Percentiles rank a stretch among this genome's conserved stretches.
Evolutionary conservation across 2,888 invertebrate species (phyloP).

Genomic region (Phasia obesa): DNA sequence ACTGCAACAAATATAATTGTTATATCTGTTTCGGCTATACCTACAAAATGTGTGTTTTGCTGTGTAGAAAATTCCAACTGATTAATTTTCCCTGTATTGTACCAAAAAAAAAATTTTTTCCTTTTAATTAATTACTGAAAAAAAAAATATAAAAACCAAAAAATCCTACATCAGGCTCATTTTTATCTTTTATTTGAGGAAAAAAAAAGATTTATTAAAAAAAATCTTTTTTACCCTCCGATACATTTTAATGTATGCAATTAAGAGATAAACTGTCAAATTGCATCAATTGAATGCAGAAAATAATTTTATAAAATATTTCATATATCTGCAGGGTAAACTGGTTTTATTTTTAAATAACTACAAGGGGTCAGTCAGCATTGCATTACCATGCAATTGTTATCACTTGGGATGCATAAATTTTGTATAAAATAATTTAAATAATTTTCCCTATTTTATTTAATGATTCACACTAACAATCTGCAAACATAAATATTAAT

Average conservation of each 20-base stretch:
- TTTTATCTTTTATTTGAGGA: too few species aligned
- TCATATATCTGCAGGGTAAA: conserved; percentile 24
- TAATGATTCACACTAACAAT: conserved; percentile 34
- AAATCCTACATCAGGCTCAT: too few species aligned
- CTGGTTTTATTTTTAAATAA: conserved; percentile 27
- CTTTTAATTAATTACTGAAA: too few species aligned
- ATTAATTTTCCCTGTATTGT: too few species aligned
- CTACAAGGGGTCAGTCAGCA: conserved; percentile 1
- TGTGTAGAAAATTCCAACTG: too few species aligned
- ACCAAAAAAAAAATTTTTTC: too few species aligned
- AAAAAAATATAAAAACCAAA: too few species aligned
- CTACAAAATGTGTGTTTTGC: too few species aligned
- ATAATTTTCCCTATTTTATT: conserved; percentile 30
- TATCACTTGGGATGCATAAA: conserved; percentile 68
- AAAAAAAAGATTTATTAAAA: too few species aligned
- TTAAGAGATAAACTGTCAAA: conserved; percentile 77
- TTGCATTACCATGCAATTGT: conserved; percentile 28
- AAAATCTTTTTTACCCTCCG: not conserved
- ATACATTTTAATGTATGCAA: conserved; percentile 51
- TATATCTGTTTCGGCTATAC: too few species aligned
- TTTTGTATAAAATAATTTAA: conserved; percentile 36
- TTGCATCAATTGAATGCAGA: conserved; percentile 79
- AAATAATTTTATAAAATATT: conserved; percentile 66
- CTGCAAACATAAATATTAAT: conserved; percentile 60
- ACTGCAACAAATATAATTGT: too few species aligned